Base-by-base conservation (phyloP, 2,888 invertebrate species). In the Bombylius major region DNA sequence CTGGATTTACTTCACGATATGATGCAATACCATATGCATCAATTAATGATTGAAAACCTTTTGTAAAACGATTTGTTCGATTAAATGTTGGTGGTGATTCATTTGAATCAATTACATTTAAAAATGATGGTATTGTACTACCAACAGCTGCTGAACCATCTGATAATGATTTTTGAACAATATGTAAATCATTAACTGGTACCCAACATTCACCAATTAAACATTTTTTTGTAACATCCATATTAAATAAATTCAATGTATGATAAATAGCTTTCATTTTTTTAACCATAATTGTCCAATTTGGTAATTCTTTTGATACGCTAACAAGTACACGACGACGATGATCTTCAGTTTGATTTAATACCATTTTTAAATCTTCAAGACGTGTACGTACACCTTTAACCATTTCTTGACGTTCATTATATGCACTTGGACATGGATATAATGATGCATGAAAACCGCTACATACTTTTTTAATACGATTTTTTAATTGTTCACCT, bases 211-310 rank as follows among this genome's bases (percentile, higher is more conserved):
- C 92, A 0, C 89, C 91, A 62, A 93, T 90, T 36, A 92, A 78
- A 69, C 91, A 92, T 69, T 92, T 92, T 73, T 89, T 88, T 3
- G 90, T 86, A 9, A 92, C 89, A 69, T 94, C 93, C 78, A 92
- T 82, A 69, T 88, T 94, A 76, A 94, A 93, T 75, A 91, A 81
- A 75, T 95, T 96, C 64, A 95, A 78, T 0, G 89, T 92, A 70
- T 94, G 91, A 75, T 94, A 96, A 68, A 95, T 93, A 4, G 94
- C 93, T 71, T 96, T 96, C 80, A 89, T 88, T 71, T 90, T 89
- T 51, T 83, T 79, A 13, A 89, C 87, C 80, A 89, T 88, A 32
- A 89, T 80, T 62, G 79, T 80, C 92, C 92, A 93, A 63, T 82
- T 82, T 56, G 87, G 84, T 60, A 93, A 73, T 68, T 89, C 87